Percentiles rank a stretch among this genome's conserved stretches.
Evolutionary conservation across 1,140 invertebrate genomes (phyloP).

Genomic region (Parasteatoda tepidariorum): DNA sequence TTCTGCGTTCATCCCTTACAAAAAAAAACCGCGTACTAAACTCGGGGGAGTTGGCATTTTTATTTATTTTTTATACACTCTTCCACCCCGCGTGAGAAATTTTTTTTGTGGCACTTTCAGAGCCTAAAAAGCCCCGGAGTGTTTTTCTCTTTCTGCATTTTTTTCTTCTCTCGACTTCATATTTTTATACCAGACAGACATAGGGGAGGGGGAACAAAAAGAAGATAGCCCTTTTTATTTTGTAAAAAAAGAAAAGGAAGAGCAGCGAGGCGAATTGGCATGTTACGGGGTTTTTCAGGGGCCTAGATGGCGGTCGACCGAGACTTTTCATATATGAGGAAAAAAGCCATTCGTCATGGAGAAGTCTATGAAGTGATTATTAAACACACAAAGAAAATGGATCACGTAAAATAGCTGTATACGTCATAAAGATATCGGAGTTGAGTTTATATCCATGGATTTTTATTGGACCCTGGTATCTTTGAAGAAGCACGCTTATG

Average conservation of each 20-base stretch:
- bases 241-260: conserved; percentile 36
- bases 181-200: conserved; percentile 21
- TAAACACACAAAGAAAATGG: conserved; percentile 19
- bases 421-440: neutral
- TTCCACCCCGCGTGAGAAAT: conserved; percentile 36
- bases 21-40: conserved; percentile 47
- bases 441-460: neutral
- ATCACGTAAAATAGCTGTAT: neutral
- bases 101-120: conserved; percentile 47
- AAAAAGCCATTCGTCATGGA: conserved; percentile 52
- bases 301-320: neutral
- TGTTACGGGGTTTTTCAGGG: conserved; percentile 42
- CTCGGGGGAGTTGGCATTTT: conserved; percentile 49
- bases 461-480: no score
- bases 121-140: conserved; percentile 41
- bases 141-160: conserved; percentile 17
- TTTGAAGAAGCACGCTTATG: no score
- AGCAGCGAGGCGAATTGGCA: conserved; percentile 48
- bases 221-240: conserved; percentile 27
- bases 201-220: neutral
- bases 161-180: conserved; percentile 10
- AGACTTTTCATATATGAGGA: neutral
- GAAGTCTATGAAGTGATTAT: neutral
- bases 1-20: conserved; percentile 18
- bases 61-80: neutral